Evolutionary conservation across 2,797 vertebrate genomes (phyloP), one percentile per base, ranked within the genome.

Genomic region (Leptatherina wallacei): DNA sequence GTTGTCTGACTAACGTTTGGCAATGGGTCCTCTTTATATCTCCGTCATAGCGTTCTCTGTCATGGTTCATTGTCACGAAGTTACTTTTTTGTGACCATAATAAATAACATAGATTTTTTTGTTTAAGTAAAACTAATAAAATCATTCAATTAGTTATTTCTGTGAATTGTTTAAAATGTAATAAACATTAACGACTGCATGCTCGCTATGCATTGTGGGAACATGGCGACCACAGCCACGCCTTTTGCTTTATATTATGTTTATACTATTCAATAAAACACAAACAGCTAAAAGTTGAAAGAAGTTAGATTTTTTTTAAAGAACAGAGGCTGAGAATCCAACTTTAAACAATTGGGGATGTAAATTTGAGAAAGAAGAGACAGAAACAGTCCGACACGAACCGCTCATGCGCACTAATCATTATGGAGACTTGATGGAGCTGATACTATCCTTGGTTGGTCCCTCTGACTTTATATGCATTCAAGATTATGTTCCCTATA

Each of bases 1-100:
- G 85, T 47, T 81, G 52, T 61, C 68, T 75, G 0, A 0, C 2
- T 0, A 6, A 0, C 0, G 0, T 0, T 0, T 0, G 0, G 4
- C 6, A 16, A 9, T 11, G 3, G 47, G 47, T 10, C 20, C 47
- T 10, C 1, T 22, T 6, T 49, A 49, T 2, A 22, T 61, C 27
- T 10, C n/a, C 30, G 60, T 0, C 14, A 12, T 0, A 22, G 0
- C n/a, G 0, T 0, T 40, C n/a, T 78, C 20, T 2, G 0, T 81
- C 7, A 74, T 0, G 78, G 27, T 83, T 49, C 27, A 0, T 1
- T 3, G 0, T 10, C 8, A 4, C 0, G 16, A 1, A 0, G 1
- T 4, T 69, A 13, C 0, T 27, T 24, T 52, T 6, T 13, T 12
- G 2, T n/a, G 18, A n/a, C 8, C 7, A 9, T n/a, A 0, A 47